phyloP scores from a whole-genome alignment of 2,113 vertebrate species.

The Platysternon megacephalum region DNA sequence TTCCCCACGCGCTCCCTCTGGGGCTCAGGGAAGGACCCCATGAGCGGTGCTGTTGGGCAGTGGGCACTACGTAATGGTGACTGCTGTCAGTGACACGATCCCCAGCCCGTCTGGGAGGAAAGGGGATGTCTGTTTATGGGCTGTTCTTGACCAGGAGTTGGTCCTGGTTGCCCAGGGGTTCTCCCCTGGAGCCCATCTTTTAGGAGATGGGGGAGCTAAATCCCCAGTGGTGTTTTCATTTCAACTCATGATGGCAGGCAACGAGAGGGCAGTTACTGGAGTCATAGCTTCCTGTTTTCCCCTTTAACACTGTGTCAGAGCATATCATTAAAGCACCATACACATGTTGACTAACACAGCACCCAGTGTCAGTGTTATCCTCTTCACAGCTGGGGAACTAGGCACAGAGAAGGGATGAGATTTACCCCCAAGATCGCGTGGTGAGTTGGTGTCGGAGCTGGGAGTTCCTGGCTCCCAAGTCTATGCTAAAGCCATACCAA shows the following conservation, averaged over 20 bases:
- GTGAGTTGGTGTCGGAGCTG: background rate
- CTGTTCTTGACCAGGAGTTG: background rate
- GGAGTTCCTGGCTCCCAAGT: background rate
- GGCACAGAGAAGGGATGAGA: background rate
- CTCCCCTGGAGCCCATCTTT: background rate
- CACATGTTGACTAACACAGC: background rate
- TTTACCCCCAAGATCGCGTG: background rate
- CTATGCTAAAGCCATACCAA: too few relatives aligned
- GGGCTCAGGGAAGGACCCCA: background rate
- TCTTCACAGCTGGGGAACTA: background rate
- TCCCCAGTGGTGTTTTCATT: background rate
- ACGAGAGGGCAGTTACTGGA: background rate
- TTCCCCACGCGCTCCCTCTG: too few relatives aligned
- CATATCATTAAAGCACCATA: background rate
- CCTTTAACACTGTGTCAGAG: background rate
- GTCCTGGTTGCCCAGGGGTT: background rate
- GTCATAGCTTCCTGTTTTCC: background rate
- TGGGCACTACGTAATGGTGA: background rate
- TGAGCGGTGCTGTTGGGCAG: background rate
- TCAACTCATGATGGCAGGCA: background rate
- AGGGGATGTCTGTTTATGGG: background rate
- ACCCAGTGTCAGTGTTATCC: background rate
- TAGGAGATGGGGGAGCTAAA: background rate
- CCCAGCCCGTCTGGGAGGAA: background rate
- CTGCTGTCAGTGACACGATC: background rate